These are phyloP conservation scores for Xylocampa areola DNA, from an alignment of 2,888 invertebrate species.

Conservation along the genomic window DNA sequence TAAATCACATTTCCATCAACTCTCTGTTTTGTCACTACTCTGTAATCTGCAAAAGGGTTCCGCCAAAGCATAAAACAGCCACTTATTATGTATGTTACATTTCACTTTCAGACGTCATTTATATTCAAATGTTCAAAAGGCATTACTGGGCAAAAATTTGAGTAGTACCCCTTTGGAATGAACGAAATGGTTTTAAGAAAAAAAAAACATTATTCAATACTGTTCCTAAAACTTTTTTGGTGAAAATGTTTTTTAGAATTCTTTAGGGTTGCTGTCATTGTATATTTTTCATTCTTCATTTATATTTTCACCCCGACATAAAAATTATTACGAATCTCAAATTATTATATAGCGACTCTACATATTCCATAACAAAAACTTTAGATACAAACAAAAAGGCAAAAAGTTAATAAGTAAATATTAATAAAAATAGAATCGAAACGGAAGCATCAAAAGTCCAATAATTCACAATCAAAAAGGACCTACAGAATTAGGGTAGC, in stretches of 20 bases:
- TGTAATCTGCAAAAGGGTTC: conserved; percentile 88
- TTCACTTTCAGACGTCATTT: conserved; percentile 90
- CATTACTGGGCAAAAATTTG: conserved; percentile 89
- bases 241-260: conserved; percentile 2
- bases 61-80: conserved; percentile 89
- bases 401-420: conserved; percentile 77
- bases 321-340: no score
- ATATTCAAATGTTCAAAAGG: conserved; percentile 90
- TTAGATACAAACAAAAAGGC: conserved; percentile 44
- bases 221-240: conserved; percentile 1
- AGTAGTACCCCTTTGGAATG: conserved; percentile 86
- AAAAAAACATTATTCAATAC: conserved; percentile 74
- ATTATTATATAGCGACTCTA: no score
- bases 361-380: conserved; percentile 25
- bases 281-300: no score
- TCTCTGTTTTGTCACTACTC: conserved; percentile 67
- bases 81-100: conserved; percentile 90
- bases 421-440: conserved; percentile 81
- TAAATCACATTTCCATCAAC: conserved; percentile 8
- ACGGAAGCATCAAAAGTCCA: conserved; percentile 85
- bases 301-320: no score
- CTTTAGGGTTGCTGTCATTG: neutral
- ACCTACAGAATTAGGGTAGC: conserved; percentile 87
- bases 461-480: conserved; percentile 88
- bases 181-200: conserved; percentile 79